Percentiles rank a stretch among this genome's conserved stretches.
Evolutionary conservation across 2,888 invertebrate species (phyloP).

Genomic region (Apocheima hispidaria): DNA sequence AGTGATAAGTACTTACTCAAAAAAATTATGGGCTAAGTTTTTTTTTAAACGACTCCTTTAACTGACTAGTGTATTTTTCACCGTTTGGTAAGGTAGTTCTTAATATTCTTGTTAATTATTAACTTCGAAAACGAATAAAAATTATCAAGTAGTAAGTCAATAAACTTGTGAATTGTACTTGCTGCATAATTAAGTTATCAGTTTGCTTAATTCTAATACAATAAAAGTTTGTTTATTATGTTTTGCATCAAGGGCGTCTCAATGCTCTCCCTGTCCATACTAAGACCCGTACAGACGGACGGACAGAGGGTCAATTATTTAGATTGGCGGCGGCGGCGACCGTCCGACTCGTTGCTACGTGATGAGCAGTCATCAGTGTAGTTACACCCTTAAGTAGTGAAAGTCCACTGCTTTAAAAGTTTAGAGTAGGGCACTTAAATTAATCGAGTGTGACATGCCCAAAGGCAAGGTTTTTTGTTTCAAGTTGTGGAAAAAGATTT

Average conservation of each 20-base stretch:
- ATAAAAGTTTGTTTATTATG: neutral
- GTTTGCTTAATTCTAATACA: neutral
- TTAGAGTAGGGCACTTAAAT: conserved; percentile 18
- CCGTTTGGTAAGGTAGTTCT: too few species aligned
- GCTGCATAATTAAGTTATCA: neutral
- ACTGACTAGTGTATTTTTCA: too few species aligned
- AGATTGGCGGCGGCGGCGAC: conserved; percentile 82
- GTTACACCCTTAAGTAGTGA: conserved; percentile 29
- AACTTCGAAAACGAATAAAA: neutral
- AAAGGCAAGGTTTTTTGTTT: neutral
- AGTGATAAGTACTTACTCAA: too few species aligned
- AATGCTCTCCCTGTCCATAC: conserved; percentile 54
- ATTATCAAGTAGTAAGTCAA: neutral
- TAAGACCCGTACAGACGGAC: conserved; percentile 73
- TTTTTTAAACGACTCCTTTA: too few species aligned
- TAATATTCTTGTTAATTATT: neutral
- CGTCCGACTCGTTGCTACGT: conserved; percentile 60
- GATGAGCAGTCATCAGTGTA: conserved; percentile 52
- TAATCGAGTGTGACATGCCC: conserved; percentile 22
- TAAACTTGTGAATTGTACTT: neutral
- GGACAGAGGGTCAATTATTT: conserved; percentile 85
- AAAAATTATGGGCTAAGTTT: too few species aligned
- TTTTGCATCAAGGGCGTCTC: conserved; percentile 54
- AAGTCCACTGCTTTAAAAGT: conserved; percentile 28
- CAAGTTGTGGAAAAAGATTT: neutral